phyloP scores from a whole-genome alignment of 2,888 invertebrate genomes.

The Mantis religiosa region DNA sequence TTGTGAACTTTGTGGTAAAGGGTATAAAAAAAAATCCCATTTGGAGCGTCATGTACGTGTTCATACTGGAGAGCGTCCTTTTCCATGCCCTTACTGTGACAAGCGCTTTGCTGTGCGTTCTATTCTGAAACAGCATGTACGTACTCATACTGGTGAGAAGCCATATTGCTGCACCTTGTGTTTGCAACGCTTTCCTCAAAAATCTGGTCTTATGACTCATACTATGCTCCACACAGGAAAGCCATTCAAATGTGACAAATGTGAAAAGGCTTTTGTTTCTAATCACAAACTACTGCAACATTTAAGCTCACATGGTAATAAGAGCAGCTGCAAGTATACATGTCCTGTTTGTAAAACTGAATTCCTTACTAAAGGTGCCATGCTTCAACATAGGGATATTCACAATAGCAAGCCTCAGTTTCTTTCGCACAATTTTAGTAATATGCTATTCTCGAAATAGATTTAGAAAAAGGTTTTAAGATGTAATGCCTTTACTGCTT shows the following conservation, averaged over 20 bases:
- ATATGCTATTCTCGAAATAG: neutral
- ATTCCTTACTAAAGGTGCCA: constrained; percentile 27
- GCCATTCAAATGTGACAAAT: constrained; percentile 32
- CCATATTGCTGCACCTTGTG: constrained; percentile 30
- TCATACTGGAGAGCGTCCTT: constrained; percentile 32
- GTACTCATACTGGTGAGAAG: constrained; percentile 31
- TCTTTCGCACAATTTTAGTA: neutral
- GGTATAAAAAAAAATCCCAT: constrained; percentile 31
- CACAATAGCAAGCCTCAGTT: neutral
- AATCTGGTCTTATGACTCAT: constrained; percentile 31
- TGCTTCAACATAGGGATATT: constrained; percentile 23
- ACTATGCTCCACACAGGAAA: constrained; percentile 32
- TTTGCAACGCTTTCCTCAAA: constrained; percentile 28
- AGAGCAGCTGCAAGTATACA: neutral
- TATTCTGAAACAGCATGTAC: constrained; percentile 30
- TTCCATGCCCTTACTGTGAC: constrained; percentile 25
- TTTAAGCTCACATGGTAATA: constrained; percentile 21
- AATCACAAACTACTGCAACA: constrained; percentile 31
- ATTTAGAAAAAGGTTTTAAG: neutral
- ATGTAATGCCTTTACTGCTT: too few relatives aligned
- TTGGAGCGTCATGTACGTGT: constrained; percentile 29
- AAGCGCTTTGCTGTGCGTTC: constrained; percentile 30
- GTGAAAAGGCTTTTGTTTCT: constrained; percentile 31
- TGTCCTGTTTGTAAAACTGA: constrained; percentile 19
- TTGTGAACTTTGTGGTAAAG: constrained; percentile 29